A percentile compares a stretch with the other conserved stretches of the same genome.
Evolutionary conservation across 2,797 vertebrate genomes (phyloP).

Genomic region (Tapera naevia): DNA sequence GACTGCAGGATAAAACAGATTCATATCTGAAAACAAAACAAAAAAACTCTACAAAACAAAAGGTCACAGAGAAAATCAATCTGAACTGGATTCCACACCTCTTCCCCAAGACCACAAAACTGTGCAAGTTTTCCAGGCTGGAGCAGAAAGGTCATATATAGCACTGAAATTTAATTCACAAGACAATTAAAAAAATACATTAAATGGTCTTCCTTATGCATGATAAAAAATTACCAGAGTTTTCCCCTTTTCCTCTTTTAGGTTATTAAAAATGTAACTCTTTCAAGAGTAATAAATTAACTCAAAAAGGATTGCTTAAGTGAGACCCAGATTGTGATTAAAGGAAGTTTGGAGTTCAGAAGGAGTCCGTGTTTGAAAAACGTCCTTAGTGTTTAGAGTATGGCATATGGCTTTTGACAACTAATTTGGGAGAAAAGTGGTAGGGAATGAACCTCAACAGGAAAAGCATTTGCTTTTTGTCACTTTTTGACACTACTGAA

Average conservation of each 20-base stretch:
- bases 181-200: conserved; percentile 46
- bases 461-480: conserved; percentile 45
- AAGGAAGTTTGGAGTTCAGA: conserved; percentile 30
- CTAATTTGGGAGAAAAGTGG: conserved; percentile 25
- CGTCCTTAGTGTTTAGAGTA: neutral
- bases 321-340: conserved; percentile 21
- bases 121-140: neutral
- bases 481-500: conserved; percentile 35
- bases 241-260: conserved; percentile 28
- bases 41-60: neutral
- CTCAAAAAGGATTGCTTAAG: neutral
- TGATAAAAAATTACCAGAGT: conserved; percentile 37
- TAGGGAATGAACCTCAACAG: conserved; percentile 31
- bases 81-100: neutral
- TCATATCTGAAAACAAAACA: neutral
- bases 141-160: conserved; percentile 37
- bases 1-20: neutral
- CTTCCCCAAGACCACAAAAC: neutral
- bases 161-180: neutral
- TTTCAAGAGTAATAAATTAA: conserved; percentile 53
- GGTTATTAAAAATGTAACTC: conserved; percentile 62
- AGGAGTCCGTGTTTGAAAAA: conserved; percentile 28
- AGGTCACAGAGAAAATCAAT: neutral
- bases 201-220: conserved; percentile 18
- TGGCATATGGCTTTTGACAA: conserved; percentile 8